Evolutionary conservation across 2,113 vertebrate species (phyloP).

Genomic region (Lontra canadensis): DNA sequence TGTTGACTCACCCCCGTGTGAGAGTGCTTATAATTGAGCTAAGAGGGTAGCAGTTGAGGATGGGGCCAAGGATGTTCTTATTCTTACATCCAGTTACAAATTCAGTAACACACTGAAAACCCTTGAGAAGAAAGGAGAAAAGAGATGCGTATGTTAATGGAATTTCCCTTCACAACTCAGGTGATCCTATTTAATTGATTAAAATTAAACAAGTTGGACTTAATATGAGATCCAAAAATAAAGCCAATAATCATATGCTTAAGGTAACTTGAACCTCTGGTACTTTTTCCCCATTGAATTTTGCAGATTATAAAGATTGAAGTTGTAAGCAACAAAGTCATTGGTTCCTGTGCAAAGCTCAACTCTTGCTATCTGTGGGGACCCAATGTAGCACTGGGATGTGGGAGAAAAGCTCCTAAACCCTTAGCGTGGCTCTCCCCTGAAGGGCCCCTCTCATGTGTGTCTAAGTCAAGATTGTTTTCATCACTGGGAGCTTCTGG

Average conservation of each 20-base stretch:
- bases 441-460: not conserved
- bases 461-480: not conserved
- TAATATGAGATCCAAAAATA: not conserved
- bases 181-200: not conserved
- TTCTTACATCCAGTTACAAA: not conserved
- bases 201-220: not conserved
- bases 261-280: not conserved
- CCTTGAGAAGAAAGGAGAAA: not conserved
- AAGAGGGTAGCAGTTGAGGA: not conserved
- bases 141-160: not conserved
- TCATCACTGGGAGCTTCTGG: not conserved
- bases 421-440: not conserved
- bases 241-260: not conserved
- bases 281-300: not conserved
- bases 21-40: not conserved
- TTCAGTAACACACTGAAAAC: not conserved
- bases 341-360: not conserved
- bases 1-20: not conserved
- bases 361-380: not conserved
- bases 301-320: not conserved
- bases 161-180: not conserved
- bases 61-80: not conserved
- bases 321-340: not conserved
- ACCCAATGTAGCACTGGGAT: not conserved
- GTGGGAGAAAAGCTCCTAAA: not conserved